Evolutionary conservation across 23 tunicate species (phyloP), one percentile per base, ranked within the genome.

Genomic region (Pegea sp.): DNA sequence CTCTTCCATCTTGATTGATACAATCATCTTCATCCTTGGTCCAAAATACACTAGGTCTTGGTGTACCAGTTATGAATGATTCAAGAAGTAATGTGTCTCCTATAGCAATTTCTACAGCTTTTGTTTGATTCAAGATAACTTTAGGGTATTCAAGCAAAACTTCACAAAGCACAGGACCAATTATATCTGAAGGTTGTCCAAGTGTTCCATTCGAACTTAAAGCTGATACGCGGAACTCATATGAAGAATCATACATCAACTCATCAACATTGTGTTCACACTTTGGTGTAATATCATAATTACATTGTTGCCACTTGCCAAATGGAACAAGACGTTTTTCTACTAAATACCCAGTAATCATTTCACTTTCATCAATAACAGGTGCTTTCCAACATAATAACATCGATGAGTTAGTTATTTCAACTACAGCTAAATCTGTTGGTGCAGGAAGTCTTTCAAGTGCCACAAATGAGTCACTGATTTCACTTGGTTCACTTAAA

Each of bases 41-140:
- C 97, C 97, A 88, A 33, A 75, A 76, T 22, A 88, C 90, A 30
- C 70, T 72, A 16, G 97, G 97, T 60, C 69, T 59, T n/a, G 97
- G 97, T 38, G 65, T 75, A 29, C 97, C 97, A 26, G 66, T 27
- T 4, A 88, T 60, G 26, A 65, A 69, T 0, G 79, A 74, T 49
- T 88, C 90, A 26, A 88, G 56, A 25, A 65, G 58, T 13, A 88
- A 28, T 2, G 43, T 58, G 46, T 64, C 56, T 24, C 97, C 97
- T n/a, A 90, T 90, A 8, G 75, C 74, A 29, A 77, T 60, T 29
- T 64, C 49, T 26, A 88, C 69, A 26, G 81, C 90, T 62, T 89
- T 84, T n/a, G 62, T 32, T 33, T 65, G 68, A n/a, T 71, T 56
- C 30, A 65, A 72, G 30, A 89, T 77, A 28, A 53, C 64, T 18